Percentiles rank a stretch among this genome's conserved stretches.
Evolutionary conservation across 2,797 vertebrate species (phyloP).

Genomic region (Chaunax sp.): DNA sequence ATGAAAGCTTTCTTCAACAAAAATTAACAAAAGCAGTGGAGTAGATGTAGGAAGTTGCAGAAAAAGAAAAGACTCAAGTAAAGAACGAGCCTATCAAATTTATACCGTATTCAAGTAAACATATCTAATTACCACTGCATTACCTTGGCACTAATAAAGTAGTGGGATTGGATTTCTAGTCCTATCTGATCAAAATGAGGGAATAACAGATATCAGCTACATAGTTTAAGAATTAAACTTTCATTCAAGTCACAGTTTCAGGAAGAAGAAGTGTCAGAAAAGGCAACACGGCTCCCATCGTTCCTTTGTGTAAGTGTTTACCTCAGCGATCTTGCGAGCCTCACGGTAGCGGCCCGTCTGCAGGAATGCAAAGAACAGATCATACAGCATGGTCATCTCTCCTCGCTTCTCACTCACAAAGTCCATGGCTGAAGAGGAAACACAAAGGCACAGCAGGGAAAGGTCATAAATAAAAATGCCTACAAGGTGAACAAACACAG

Average conservation of each 20-base stretch:
- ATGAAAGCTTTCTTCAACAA: no score
- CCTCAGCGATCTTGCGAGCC: conserved; percentile 96
- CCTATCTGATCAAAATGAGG: background rate
- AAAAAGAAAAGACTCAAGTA: no score
- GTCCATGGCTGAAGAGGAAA: conserved; percentile 87
- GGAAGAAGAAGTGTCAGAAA: no score
- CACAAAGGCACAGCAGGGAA: conserved; percentile 26
- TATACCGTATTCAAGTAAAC: no score
- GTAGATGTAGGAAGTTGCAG: no score
- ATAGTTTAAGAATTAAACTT: background rate
- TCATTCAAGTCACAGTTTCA: no score
- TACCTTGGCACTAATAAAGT: background rate
- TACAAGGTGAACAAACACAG: conserved; percentile 44
- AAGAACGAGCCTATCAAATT: no score
- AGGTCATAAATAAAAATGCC: conserved; percentile 42
- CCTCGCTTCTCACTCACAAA: conserved; percentile 89
- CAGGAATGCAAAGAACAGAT: conserved; percentile 95
- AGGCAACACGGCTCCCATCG: no score
- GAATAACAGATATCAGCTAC: background rate
- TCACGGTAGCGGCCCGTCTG: conserved; percentile 92
- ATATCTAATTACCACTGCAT: no score
- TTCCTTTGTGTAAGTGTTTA: conserved; percentile 55
- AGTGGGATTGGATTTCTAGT: background rate
- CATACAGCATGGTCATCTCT: conserved; percentile 94
- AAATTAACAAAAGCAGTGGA: background rate